Percentiles rank a stretch among this genome's conserved stretches.
Evolutionary conservation across 2,113 vertebrate species (phyloP).

Genomic region (Spea multiplicata): DNA sequence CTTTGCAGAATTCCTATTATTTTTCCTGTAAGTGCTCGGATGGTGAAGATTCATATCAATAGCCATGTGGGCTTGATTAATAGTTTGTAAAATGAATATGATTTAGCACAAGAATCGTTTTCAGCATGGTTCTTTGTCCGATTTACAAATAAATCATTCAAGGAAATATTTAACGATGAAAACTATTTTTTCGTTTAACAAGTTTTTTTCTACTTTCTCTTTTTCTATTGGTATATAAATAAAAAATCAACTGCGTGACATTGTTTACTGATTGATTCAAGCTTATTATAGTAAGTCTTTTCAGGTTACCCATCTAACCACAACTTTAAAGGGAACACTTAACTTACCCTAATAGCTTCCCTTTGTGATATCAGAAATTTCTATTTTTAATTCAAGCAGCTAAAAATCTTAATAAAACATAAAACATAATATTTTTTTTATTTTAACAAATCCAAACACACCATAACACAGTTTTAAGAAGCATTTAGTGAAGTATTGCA

Average conservation of each 20-base stretch:
- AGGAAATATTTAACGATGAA: neutral
- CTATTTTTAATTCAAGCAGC: too few relatives aligned
- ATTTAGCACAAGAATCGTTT: constrained; percentile 35
- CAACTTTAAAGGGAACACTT: too few relatives aligned
- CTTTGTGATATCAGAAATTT: too few relatives aligned
- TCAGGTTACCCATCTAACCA: too few relatives aligned
- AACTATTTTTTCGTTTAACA: neutral
- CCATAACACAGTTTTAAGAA: too few relatives aligned
- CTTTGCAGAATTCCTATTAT: constrained; percentile 36
- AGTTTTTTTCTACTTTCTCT: constrained; percentile 9
- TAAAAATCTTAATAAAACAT: too few relatives aligned
- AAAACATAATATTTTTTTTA: too few relatives aligned
- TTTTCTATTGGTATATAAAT: neutral
- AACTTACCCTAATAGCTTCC: too few relatives aligned
- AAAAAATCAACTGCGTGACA: neutral
- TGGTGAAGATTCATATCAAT: constrained; percentile 32
- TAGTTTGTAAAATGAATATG: constrained; percentile 29
- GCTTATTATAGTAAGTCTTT: too few relatives aligned
- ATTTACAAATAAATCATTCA: constrained; percentile 37
- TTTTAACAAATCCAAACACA: too few relatives aligned
- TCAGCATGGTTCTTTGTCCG: neutral
- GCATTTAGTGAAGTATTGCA: too few relatives aligned
- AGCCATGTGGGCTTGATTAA: constrained; percentile 42
- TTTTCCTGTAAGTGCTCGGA: constrained; percentile 40
- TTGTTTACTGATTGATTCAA: too few relatives aligned